Base-by-base conservation (phyloP, 2,888 invertebrate genomes). In the Pristionchus arcanus region DNA sequence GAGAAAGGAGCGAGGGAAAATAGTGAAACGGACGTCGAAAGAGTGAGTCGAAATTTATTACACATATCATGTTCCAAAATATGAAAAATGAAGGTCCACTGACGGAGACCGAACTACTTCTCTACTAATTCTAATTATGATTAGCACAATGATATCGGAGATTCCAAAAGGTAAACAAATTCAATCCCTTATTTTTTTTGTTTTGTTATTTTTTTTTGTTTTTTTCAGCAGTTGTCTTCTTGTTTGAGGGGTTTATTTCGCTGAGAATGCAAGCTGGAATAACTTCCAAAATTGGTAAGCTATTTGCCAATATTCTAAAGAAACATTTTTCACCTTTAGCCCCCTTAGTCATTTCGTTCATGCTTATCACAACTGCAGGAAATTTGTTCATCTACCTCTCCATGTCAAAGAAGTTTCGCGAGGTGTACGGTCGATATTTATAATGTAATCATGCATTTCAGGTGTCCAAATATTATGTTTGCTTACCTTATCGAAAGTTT, bases 321-420 rank as follows among this genome's bases (percentile, higher is more conserved):
- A 13, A 49, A 9, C 9, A 34, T 21, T 31, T 7, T 77, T 77
- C 11, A 42, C 31, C 25, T 77, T 37, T 25, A 77, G 74, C 21
- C 11, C 42, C 42, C 0, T 13, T 77, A 13, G 34, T 37, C 13
- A 37, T 42, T 42, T 77, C 74, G 11, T 31, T 77, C 21, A 77
- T 77, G 74, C 42, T 77, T 2, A 37, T 77, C 28, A 77, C 74
- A 25, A 42, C 74, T 0, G 25, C 42, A 2, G 11, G 37, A 9
- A 77, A 77, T 77, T 42, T 77, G 37, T 77, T 77, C 42, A 77
- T 77, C 25, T 77, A 77, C 19, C 34, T 77, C 25, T 77, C 31
- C 9, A 77, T 77, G 74, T 77, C 74, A 25, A 77, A 77, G 25
- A 77, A 77, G 19, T 77, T 77, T 31, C 74, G 74, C 3, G 42